Base-by-base conservation (phyloP, 1,140 invertebrate species). In the Steinernema feltiae region DNA sequence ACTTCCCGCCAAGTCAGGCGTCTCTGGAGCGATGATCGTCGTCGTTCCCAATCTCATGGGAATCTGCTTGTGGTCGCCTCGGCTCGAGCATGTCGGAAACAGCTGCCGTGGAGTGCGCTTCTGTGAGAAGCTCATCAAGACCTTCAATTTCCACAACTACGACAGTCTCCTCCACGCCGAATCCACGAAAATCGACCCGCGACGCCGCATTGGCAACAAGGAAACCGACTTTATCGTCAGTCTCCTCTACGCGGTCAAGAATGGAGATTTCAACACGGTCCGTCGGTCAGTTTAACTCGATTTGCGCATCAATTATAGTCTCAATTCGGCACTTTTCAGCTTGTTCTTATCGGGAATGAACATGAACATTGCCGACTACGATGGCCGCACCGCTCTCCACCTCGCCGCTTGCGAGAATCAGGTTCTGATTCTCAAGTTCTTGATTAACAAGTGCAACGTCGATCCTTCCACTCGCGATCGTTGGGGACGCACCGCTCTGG, bases 21-120 rank as follows among this genome's bases (percentile, higher is more conserved):
- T 98, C 0, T 93, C 93, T 30, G 96, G 96, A 30, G 92, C 91
- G 72, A 92, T 98, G 86, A 88, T 98, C 78, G 90, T 98, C 24
- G 95, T 98, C 0, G 93, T 98, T 27, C 96, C 96, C 0, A 98
- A 98, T 87, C 93, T 97, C 0, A 94, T 95, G 93, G 94, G 94
- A 29, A 93, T 96, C 32, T 94, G 92, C 83, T 90, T 93, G 0
- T 98, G 94, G 93, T 97, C 95, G 0, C 96, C 96, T 29, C 92
- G 92, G 0, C 88, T 98, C 0, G 96, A 98, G 87, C 82, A 81
- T 1, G 89, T 94, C 30, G 94, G 95, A 27, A 97, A 97, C 86
- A 93, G 92, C 31, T 93, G 93, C 81, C 88, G 93, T 77, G 94
- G 94, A 24, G 90, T 97, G 2, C 92, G 94, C 81, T 97, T 97